Conservation (phyloP, 2,888 invertebrate genomes). For the Caenorhabditis doughertyi region DNA sequence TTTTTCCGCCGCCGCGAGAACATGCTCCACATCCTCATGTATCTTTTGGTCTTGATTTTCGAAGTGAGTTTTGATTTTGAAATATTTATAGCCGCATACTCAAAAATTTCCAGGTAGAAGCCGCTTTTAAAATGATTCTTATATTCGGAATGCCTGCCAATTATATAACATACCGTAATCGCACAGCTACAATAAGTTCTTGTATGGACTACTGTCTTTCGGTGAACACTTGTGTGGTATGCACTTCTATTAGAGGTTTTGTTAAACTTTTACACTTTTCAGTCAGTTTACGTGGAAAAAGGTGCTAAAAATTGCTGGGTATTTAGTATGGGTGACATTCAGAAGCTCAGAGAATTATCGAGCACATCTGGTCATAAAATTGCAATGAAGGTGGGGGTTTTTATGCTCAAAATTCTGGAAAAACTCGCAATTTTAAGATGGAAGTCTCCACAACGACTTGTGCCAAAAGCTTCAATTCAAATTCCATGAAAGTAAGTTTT, state of each 20-base stretch:
- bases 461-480: neutral
- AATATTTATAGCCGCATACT: too few species aligned
- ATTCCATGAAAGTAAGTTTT: neutral
- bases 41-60: too few species aligned
- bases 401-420: neutral
- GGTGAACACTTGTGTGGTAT: neutral
- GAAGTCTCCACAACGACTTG: neutral
- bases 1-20: too few species aligned
- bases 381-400: constrained; percentile 1
- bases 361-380: neutral
- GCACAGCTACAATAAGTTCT: neutral
- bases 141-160: neutral
- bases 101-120: neutral
- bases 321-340: neutral
- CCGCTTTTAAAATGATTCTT: neutral
- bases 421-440: neutral
- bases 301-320: neutral
- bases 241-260: neutral
- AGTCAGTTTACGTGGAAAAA: constrained; percentile 5
- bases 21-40: too few species aligned
- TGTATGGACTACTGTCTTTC: neutral
- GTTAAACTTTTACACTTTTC: too few species aligned
- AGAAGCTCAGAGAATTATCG: neutral
- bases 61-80: too few species aligned
- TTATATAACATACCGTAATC: neutral